Evolutionary conservation across 2,797 vertebrate species (phyloP), one percentile per base, ranked within the genome.

Genomic region (Fistularia commersonii): DNA sequence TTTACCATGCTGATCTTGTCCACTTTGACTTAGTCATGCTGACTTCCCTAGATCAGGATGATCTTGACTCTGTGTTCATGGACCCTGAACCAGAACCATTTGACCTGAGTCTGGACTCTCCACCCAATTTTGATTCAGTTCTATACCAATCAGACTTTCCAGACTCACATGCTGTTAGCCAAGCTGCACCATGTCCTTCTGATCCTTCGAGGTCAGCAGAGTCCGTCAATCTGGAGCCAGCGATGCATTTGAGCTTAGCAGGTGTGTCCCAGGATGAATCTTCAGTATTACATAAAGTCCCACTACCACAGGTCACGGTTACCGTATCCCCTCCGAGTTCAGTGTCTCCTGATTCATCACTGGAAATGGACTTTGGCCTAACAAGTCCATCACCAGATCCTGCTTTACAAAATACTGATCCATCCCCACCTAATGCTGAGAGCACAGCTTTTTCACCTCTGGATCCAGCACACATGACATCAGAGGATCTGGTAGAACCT

Each of bases 21-120:
- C 88, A 89, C 61, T 88, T 89, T 74, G 88, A 89, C 72, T 65
- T 89, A 44, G 86, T 88, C 23, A 89, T 87, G 84, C 67, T 89
- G 55, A 89, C 85, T 35, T 89, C 88, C 10, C 14, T 88, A 9
- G 88, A 89, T 76, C 85, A 89, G 73, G 86, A 88, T 58, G 88
- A 89, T 69, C 88, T 89, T 41, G 86, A 89, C 51, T 89, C 88
- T 0, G 86, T 89, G 7, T 89, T 89, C 59, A 88, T 88, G 83
- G 86, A 88, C 50, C 84, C 84, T 40, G 87, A 88, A 75, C 88
- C 88, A 38, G 88, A 88, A 15, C 85, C 84, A 7, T 75, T 89
- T 66, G 82, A 84, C 41, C 34, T 82, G 13, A 84, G 76, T 56
- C 11, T 54, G 64, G 86, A 87, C 45, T 84, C 59, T 53, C 71